These are phyloP conservation scores for Catharus ustulatus DNA, from an alignment of 2,797 vertebrate genomes.

Conservation along the genomic window DNA sequence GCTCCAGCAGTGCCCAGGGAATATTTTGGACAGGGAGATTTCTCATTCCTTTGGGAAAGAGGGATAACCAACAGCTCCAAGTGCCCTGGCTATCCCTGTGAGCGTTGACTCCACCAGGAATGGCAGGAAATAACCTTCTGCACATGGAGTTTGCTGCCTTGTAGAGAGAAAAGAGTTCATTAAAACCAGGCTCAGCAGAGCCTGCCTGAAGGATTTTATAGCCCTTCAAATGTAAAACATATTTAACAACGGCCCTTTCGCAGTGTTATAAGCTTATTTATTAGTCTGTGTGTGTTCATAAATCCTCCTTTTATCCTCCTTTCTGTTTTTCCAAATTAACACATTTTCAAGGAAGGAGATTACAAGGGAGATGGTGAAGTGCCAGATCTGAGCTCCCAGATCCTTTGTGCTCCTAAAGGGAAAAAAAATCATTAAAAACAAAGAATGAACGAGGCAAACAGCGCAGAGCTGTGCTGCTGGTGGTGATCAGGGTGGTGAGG, in stretches of 20 bases:
- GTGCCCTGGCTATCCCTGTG: background rate
- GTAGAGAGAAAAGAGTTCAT: constrained; percentile 44
- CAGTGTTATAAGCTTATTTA: constrained; percentile 49
- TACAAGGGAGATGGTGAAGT: constrained; percentile 31
- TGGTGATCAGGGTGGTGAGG: background rate
- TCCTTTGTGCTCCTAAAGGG: background rate
- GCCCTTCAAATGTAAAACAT: constrained; percentile 65
- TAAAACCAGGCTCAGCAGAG: constrained; percentile 46
- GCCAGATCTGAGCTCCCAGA: background rate
- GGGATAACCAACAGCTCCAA: background rate
- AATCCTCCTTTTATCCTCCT: constrained; percentile 54
- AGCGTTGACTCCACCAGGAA: background rate
- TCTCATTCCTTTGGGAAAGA: background rate
- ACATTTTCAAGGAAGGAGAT: constrained; percentile 31
- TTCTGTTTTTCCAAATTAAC: constrained; percentile 64
- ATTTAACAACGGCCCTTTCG: constrained; percentile 34
- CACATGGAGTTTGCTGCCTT: constrained; percentile 5
- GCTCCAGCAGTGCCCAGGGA: background rate
- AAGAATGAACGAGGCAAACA: background rate
- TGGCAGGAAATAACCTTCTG: background rate
- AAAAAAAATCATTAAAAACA: background rate
- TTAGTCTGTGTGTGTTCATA: constrained; percentile 49
- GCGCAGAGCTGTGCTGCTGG: background rate
- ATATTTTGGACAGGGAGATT: background rate
- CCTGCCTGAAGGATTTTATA: constrained; percentile 42